Conservation (phyloP, 2,888 invertebrate species). For the Drosophila kambysellisi region DNA sequence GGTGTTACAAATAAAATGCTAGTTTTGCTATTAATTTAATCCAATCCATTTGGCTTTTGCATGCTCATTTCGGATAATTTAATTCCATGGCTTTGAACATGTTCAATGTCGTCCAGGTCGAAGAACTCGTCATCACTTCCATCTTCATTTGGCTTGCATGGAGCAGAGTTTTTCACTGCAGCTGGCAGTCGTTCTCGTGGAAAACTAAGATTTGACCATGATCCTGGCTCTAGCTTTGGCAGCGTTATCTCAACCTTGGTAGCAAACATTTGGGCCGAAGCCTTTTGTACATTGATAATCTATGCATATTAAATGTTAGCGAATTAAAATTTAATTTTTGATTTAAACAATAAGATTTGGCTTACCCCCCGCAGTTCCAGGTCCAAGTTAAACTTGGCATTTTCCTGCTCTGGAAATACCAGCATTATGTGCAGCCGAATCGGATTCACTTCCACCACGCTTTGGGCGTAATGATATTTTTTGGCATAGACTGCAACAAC, state of each 20-base stretch:
- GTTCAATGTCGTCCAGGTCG: slow-evolving; percentile 90
- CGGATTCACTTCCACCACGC: slow-evolving; percentile 92
- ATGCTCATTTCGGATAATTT: slow-evolving; percentile 75
- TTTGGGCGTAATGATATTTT: slow-evolving; percentile 92
- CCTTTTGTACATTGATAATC: slow-evolving; percentile 91
- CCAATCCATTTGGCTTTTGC: slow-evolving; percentile 61
- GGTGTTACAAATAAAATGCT: slow-evolving; percentile 58
- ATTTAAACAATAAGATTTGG: neutral
- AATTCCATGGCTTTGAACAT: slow-evolving; percentile 73
- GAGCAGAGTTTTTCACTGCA: slow-evolving; percentile 25
- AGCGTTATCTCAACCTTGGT: slow-evolving; percentile 97
- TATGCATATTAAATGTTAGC: slow-evolving; percentile 78
- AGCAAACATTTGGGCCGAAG: slow-evolving; percentile 91
- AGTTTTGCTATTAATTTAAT: slow-evolving; percentile 53
- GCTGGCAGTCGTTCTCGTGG: slow-evolving; percentile 84
- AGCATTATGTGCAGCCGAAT: slow-evolving; percentile 91
- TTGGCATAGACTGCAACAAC: slow-evolving; percentile 96
- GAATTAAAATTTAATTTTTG: neutral
- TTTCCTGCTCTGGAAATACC: slow-evolving; percentile 91
- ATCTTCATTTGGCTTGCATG: slow-evolving; percentile 18
- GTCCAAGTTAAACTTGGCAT: slow-evolving; percentile 90
- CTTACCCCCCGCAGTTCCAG: slow-evolving; percentile 93
- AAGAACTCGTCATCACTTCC: slow-evolving; percentile 88
- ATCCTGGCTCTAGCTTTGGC: slow-evolving; percentile 93
- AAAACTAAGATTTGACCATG: slow-evolving; percentile 92